Percentiles rank a stretch among this genome's conserved stretches.
Conservation (phyloP, 2,113 vertebrate genomes). For the Eretmochelys imbricata region DNA sequence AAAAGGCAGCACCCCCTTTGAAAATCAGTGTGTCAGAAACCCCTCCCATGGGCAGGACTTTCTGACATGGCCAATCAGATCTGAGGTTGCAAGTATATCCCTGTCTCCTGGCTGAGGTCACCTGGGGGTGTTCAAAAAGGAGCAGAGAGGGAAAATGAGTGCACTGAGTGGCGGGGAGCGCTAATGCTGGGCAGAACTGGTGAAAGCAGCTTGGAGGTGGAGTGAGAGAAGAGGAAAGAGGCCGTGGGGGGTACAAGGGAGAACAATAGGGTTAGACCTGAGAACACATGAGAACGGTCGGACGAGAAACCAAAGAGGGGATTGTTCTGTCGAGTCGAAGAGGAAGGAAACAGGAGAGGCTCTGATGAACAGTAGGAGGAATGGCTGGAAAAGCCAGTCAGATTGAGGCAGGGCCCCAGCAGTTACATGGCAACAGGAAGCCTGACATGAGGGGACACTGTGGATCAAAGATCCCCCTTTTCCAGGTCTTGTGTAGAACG, state of each 20-base stretch:
- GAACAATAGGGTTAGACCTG: background rate
- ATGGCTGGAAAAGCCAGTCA: background rate
- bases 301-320: background rate
- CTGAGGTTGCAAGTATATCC: background rate
- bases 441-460: background rate
- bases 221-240: background rate
- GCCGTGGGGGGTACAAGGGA: background rate
- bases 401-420: too few species aligned
- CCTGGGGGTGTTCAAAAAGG: background rate
- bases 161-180: background rate
- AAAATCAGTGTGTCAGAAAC: background rate
- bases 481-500: too few species aligned
- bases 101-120: background rate
- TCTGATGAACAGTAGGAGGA: background rate
- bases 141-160: background rate
- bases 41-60: conserved; percentile 1
- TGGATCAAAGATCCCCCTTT: background rate
- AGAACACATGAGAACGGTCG: too few species aligned
- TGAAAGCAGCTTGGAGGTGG: background rate
- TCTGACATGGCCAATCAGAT: background rate
- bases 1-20: background rate
- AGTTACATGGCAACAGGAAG: background rate
- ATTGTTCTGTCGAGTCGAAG: background rate
- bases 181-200: background rate
- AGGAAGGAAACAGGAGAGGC: background rate